These are phyloP conservation scores for Brachyrhaphis roseni DNA, from an alignment of 2,797 vertebrate genomes.

Conservation along the genomic window DNA sequence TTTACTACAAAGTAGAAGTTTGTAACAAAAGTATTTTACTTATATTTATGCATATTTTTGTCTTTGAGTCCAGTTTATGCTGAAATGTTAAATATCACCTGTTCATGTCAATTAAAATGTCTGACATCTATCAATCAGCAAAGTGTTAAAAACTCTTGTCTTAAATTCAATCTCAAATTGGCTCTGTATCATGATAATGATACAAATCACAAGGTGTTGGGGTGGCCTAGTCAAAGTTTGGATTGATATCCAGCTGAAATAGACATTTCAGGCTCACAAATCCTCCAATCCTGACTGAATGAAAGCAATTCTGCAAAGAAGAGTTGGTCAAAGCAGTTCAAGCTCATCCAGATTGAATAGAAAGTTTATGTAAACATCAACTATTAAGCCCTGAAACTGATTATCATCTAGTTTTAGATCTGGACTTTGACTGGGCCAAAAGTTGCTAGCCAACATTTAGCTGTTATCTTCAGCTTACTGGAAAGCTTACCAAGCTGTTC, in stretches of 20 bases:
- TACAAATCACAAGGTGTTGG: neutral
- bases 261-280: neutral
- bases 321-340: neutral
- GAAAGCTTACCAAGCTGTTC: constrained; percentile 1
- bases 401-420: neutral
- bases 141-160: neutral
- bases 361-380: neutral
- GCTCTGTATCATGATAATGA: neutral
- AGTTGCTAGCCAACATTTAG: neutral
- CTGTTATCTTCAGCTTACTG: neutral
- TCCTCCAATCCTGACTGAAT: neutral
- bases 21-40: neutral
- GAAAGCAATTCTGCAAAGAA: neutral
- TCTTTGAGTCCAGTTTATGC: neutral
- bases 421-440: neutral
- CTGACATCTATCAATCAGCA: neutral
- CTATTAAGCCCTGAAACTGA: neutral
- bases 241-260: neutral
- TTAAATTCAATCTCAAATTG: neutral
- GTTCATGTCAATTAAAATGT: neutral
- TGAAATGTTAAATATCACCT: neutral
- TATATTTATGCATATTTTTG: neutral
- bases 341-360: neutral
- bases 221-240: neutral
- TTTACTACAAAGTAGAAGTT: neutral